Conservation (phyloP, 2,888 invertebrate species). For the Chaetogeoica ovagalla region DNA sequence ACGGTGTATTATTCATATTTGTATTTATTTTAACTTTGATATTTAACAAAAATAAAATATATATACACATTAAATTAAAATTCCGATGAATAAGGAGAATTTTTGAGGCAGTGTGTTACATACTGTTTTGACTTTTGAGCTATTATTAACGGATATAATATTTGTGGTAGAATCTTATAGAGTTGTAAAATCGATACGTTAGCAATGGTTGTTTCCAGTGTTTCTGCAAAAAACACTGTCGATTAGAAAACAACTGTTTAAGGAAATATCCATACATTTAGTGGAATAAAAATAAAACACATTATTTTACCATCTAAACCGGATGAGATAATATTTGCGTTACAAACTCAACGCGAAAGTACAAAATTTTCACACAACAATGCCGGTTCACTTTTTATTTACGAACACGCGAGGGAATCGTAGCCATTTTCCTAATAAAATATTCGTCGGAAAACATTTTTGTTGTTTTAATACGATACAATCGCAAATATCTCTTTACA, state of each 20-base stretch:
- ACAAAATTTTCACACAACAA: conserved; percentile 3
- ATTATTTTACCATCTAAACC: conserved; percentile 1
- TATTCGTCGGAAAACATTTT: conserved; percentile 8
- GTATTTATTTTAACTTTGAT: background rate
- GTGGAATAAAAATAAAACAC: background rate
- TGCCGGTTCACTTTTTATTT: conserved; percentile 13
- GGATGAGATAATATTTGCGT: conserved; percentile 1
- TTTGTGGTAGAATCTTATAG: too few relatives aligned
- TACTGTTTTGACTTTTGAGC: too few relatives aligned
- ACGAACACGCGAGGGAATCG: background rate
- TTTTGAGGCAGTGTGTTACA: too few relatives aligned
- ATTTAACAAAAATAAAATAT: background rate
- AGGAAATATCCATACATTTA: too few relatives aligned
- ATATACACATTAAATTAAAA: background rate
- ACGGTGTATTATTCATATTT: background rate
- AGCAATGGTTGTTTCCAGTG: background rate
- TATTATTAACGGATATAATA: background rate
- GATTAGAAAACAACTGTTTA: too few relatives aligned
- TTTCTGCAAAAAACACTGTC: background rate
- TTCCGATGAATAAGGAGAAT: too few relatives aligned
- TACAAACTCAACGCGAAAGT: background rate
- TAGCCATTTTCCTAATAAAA: conserved; percentile 20
- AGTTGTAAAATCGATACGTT: too few relatives aligned
- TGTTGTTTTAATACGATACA: background rate
- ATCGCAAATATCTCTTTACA: too few relatives aligned